phyloP scores from a whole-genome alignment of 2,888 invertebrate genomes.

The Micropterix aruncella region DNA sequence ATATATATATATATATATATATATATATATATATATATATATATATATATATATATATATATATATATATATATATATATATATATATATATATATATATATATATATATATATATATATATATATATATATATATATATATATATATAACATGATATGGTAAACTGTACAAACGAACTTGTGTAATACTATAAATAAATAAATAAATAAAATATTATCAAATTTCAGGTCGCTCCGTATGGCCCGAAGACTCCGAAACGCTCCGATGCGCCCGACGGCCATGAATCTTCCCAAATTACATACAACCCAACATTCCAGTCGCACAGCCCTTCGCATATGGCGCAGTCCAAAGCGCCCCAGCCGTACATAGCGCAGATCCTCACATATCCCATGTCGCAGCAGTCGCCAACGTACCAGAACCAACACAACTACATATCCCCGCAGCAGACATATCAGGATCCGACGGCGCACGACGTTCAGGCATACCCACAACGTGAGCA shows the following conservation, averaged over 20 bases:
- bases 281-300: constrained; percentile 32
- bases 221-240: constrained; percentile 28
- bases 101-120: no score
- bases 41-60: no score
- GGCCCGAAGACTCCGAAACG: constrained; percentile 19
- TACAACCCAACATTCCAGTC: constrained; percentile 39
- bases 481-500: constrained; percentile 10
- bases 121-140: no score
- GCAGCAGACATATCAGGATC: constrained; percentile 35
- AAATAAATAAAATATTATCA: no score
- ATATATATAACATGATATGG: no score
- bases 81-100: no score
- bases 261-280: constrained; percentile 13
- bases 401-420: constrained; percentile 28
- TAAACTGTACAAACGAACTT: no score
- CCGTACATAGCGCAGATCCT: constrained; percentile 36
- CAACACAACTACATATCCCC: constrained; percentile 33
- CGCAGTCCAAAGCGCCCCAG: constrained; percentile 21
- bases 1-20: no score
- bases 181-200: no score
- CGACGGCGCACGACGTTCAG: constrained; percentile 11
- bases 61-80: no score
- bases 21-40: no score
- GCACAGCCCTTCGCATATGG: constrained; percentile 33
- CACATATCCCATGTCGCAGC: constrained; percentile 34